Percentiles rank a stretch among this genome's conserved stretches.
phyloP scores from a whole-genome alignment of 2,797 vertebrate genomes.

The Oryzias sinensis region DNA sequence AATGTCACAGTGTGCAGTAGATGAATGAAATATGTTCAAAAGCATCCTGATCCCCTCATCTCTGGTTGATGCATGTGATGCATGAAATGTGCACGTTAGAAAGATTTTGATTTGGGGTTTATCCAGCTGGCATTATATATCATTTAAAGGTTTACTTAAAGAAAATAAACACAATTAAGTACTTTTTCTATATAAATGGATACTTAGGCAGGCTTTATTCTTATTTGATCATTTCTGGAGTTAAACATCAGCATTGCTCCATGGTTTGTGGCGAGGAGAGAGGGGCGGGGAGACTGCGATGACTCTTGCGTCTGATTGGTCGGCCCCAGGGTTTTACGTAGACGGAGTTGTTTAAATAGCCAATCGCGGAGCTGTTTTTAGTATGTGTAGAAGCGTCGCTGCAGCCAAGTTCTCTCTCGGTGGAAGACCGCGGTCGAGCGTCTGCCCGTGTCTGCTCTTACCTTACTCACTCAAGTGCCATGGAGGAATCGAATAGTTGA shows the following conservation, averaged over 20 bases:
- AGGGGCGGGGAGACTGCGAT: slow-evolving; percentile 16
- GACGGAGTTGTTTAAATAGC: slow-evolving; percentile 71
- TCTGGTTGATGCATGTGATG: slow-evolving; percentile 5
- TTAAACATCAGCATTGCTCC: not conserved
- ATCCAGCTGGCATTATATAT: not conserved
- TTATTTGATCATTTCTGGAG: not conserved
- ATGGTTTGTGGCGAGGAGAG: not conserved
- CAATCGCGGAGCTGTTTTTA: slow-evolving; percentile 53
- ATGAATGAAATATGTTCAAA: not conserved
- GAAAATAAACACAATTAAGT: not conserved
- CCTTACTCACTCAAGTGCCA: slow-evolving; percentile 58
- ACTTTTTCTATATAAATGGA: not conserved
- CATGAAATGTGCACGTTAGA: not conserved
- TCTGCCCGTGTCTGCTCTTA: slow-evolving; percentile 56
- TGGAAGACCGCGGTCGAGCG: slow-evolving; percentile 65
- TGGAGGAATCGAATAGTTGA: slow-evolving; percentile 85
- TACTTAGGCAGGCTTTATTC: not conserved
- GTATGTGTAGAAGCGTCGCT: slow-evolving; percentile 54
- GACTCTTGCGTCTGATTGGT: slow-evolving; percentile 60
- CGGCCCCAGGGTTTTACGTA: not conserved
- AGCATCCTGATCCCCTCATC: slow-evolving; percentile 1
- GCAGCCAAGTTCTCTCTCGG: slow-evolving; percentile 48
- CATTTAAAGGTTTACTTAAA: not conserved
- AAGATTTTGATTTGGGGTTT: not conserved
- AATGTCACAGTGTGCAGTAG: not conserved